Base-by-base conservation (phyloP, 2,888 invertebrate species). In the Caradrina kadenii region DNA sequence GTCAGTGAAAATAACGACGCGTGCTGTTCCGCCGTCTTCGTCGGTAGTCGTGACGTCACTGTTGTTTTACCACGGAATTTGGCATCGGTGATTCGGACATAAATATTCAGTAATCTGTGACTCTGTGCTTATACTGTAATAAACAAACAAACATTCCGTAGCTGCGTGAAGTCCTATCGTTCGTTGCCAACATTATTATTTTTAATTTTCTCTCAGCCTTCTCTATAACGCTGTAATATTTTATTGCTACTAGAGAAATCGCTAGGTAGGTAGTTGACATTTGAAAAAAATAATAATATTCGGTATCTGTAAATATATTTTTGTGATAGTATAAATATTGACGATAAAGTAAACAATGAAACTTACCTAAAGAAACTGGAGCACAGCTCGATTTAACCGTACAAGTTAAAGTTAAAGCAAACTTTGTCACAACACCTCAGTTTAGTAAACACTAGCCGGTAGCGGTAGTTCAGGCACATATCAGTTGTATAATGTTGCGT, bases 371-470 rank as follows among this genome's bases (percentile, higher is more conserved):
- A 67, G 65, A 59, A 72, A 80, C 73, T 73, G 73, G 61, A 76
- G 70, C 67, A 74, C 62, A 64, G 58, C 56, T 85, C 79, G 67
- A 73, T 86, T 86, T 73, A 81, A 81, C 72, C 69, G 86, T 89
- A 91, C 90, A 89, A 82, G 84, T 87, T 89, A 78, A 88, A 88
- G 83, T 88, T 87, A 91, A 89, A 88, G 80, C 84, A 88, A 88
- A 84, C 72, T 86, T 87, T 87, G 87, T 89, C 91, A 92, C 90
- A 90, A 88, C 92, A 92, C 91, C 68, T 70, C 64, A 87, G 91
- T 93, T 94, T 92, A 87, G 82, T 86, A 94, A 93, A 93, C 93
- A 94, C 85, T 81, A 65, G 86, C 82, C 87, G 88, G 85, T 82
- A 80, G 83, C 80, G 74, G 74, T 76, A 75, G 84, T 88, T 87